Percentiles rank a stretch among this genome's conserved stretches.
phyloP scores from a whole-genome alignment of 2,113 vertebrate species.

The Otus sunia region DNA sequence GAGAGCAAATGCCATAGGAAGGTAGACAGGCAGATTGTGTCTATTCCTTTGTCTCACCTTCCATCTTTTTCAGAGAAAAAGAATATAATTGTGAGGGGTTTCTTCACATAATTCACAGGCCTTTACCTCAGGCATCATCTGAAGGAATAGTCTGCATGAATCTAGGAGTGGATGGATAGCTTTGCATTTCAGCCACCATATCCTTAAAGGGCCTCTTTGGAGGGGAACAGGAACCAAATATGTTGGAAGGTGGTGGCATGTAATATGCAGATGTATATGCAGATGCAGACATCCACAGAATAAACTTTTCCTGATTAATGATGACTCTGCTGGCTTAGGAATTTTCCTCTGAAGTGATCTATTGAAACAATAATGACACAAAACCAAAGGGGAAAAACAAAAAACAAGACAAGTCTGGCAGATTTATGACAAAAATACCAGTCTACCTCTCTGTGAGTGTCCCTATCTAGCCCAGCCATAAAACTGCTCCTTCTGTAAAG shows the following conservation, averaged over 20 bases:
- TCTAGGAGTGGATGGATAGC: neutral
- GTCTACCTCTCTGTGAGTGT: neutral
- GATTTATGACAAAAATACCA: neutral
- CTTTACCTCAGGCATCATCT: neutral
- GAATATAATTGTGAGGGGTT: neutral
- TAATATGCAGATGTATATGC: neutral
- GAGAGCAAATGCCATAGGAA: neutral
- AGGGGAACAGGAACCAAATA: neutral
- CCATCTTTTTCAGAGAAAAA: neutral
- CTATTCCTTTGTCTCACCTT: neutral
- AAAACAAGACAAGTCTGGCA: neutral
- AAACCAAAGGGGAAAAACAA: neutral
- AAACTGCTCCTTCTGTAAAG: neutral
- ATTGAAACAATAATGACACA: neutral
- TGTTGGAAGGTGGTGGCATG: neutral
- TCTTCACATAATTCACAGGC: neutral
- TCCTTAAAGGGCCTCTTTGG: neutral
- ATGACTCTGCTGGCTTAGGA: neutral
- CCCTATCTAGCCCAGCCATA: neutral
- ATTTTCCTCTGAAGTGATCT: neutral
- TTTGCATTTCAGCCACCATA: neutral
- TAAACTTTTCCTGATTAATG: neutral
- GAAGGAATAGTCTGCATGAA: neutral
- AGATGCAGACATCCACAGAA: neutral
- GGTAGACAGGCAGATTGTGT: neutral